Percentiles rank a stretch among this genome's conserved stretches.
Conservation (phyloP, 2,797 vertebrate genomes). For the Paramormyrops hopkinsi region DNA sequence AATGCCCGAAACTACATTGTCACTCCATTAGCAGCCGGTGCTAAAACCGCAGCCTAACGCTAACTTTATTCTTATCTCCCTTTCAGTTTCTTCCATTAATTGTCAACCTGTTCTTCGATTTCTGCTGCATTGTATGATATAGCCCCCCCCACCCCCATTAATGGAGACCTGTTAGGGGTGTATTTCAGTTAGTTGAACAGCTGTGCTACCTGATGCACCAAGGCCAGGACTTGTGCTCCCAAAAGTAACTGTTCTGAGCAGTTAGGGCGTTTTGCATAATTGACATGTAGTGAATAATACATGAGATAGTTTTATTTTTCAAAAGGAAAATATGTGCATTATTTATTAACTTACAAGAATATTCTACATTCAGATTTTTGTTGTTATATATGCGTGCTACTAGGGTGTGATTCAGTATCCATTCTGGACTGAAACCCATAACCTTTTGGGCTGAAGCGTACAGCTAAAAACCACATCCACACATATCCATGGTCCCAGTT, state of each 20-base stretch:
- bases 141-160: neutral
- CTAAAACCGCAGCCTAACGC: neutral
- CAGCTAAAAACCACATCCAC: neutral
- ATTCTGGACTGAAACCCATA: neutral
- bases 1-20: neutral
- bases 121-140: neutral
- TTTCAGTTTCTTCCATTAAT: neutral
- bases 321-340: slow-evolving; percentile 17
- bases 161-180: neutral
- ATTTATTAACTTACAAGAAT: slow-evolving; percentile 16
- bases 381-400: neutral
- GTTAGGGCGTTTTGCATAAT: neutral
- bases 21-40: neutral
- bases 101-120: neutral
- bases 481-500: neutral
- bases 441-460: neutral
- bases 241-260: neutral
- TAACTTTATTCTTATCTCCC: neutral
- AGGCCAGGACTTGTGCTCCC: neutral
- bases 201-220: neutral
- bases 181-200: neutral
- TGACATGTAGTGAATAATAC: slow-evolving; percentile 18
- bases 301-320: slow-evolving; percentile 13
- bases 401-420: neutral
- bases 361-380: neutral